Percentiles rank a stretch among this genome's conserved stretches.
phyloP scores from a whole-genome alignment of 2,797 vertebrate genomes.

The Liparis tanakae region DNA sequence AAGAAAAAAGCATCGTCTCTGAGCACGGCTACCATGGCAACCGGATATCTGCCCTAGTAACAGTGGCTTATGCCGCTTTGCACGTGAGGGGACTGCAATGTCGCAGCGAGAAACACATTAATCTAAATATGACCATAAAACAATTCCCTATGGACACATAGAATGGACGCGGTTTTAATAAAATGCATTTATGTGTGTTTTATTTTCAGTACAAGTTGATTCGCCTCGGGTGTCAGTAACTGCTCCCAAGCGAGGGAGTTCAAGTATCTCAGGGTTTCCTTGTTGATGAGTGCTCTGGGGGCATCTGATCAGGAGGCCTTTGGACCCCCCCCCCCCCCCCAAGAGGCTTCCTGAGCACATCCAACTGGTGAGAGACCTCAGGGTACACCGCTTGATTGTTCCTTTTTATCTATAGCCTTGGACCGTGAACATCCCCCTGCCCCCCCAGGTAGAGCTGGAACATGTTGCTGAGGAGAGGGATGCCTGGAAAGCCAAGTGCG shows the following conservation, averaged over 20 bases:
- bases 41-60: constrained; percentile 68
- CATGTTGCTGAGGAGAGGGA: neutral
- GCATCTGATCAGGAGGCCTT: neutral
- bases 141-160: constrained; percentile 4
- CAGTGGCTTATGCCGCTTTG: constrained; percentile 33
- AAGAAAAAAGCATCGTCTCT: constrained; percentile 23
- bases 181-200: neutral
- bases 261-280: too few species aligned
- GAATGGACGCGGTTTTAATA: neutral
- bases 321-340: too few species aligned
- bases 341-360: neutral
- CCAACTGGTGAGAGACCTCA: neutral
- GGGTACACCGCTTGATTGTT: neutral
- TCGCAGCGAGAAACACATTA: constrained; percentile 4
- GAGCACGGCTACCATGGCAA: constrained; percentile 72
- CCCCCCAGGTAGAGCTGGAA: neutral
- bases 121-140: constrained; percentile 10
- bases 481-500: neutral
- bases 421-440: neutral
- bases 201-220: constrained; percentile 17
- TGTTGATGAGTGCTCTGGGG: too few species aligned
- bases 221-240: too few species aligned
- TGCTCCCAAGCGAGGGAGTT: neutral
- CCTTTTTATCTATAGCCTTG: neutral
- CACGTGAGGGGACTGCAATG: constrained; percentile 4